A percentile compares a stretch with the other conserved stretches of the same genome.
Conservation (phyloP, 2,888 invertebrate species). For the Aleiodes testaceus region DNA sequence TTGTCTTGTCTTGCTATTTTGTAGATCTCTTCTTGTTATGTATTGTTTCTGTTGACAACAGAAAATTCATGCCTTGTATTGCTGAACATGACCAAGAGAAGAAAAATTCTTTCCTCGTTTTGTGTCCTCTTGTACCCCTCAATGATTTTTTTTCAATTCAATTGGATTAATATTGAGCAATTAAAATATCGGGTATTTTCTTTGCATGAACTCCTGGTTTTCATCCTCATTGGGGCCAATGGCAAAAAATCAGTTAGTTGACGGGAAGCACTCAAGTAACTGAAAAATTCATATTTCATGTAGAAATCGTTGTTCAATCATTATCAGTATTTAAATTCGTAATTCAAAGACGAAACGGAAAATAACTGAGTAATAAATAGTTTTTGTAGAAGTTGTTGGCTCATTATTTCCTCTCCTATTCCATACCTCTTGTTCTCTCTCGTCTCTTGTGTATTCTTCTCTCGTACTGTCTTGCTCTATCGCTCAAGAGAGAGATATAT, state of each 20-base stretch:
- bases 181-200: constrained; percentile 23
- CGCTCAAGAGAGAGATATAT: too few species aligned
- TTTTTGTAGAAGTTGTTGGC: constrained; percentile 21
- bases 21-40: too few species aligned
- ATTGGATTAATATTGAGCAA: constrained; percentile 25
- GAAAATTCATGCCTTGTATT: not conserved
- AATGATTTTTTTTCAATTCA: not conserved
- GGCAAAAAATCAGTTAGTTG: not conserved
- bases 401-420: constrained; percentile 31
- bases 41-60: too few species aligned
- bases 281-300: too few species aligned
- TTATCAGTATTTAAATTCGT: constrained; percentile 1
- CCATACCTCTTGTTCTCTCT: constrained; percentile 33
- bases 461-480: constrained; percentile 25
- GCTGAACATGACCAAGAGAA: not conserved
- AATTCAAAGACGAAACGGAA: not conserved
- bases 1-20: constrained; percentile 2
- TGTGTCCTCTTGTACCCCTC: not conserved
- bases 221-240: constrained; percentile 3
- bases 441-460: constrained; percentile 22
- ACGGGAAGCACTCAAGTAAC: not conserved
- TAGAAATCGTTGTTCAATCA: not conserved
- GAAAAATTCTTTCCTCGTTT: not conserved
- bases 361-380: not conserved
- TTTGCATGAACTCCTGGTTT: constrained; percentile 40